Conservation (phyloP, 2,113 vertebrate genomes). For the Neofelis nebulosa region DNA sequence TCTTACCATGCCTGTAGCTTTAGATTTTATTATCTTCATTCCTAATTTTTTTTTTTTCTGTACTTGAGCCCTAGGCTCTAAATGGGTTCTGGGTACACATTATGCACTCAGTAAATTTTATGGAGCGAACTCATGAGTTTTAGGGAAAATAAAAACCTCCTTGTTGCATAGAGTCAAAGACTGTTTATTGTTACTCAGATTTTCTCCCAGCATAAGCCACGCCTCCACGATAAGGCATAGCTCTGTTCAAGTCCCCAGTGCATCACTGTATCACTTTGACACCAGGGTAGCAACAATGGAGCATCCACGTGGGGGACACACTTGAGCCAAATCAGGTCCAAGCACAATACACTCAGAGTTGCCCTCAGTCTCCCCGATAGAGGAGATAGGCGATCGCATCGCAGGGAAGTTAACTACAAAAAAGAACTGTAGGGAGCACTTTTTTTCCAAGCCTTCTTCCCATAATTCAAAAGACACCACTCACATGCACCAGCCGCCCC, state of each 20-base stretch:
- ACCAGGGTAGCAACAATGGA: not conserved
- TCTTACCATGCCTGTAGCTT: not conserved
- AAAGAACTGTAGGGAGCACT: not conserved
- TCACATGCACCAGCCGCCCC: not conserved
- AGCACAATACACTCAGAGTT: not conserved
- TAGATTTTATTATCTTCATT: not conserved
- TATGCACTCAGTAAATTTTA: not conserved
- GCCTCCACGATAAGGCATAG: not conserved
- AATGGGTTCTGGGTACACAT: not conserved
- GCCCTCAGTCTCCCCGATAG: not conserved
- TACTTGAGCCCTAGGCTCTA: not conserved
- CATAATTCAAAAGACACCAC: not conserved
- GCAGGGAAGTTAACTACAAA: not conserved
- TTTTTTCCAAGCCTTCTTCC: not conserved
- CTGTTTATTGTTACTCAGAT: not conserved
- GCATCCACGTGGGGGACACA: not conserved
- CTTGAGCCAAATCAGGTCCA: not conserved
- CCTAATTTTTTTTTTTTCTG: not conserved
- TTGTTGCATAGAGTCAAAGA: not conserved
- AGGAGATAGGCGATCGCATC: not conserved
- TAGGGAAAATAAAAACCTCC: not conserved
- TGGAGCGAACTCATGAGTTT: not conserved
- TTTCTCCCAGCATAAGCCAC: not conserved
- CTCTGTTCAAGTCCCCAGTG: not conserved
- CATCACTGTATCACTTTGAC: not conserved